These are phyloP conservation scores for Upupa epops DNA, from an alignment of 2,113 vertebrate genomes.

Conservation along the genomic window DNA sequence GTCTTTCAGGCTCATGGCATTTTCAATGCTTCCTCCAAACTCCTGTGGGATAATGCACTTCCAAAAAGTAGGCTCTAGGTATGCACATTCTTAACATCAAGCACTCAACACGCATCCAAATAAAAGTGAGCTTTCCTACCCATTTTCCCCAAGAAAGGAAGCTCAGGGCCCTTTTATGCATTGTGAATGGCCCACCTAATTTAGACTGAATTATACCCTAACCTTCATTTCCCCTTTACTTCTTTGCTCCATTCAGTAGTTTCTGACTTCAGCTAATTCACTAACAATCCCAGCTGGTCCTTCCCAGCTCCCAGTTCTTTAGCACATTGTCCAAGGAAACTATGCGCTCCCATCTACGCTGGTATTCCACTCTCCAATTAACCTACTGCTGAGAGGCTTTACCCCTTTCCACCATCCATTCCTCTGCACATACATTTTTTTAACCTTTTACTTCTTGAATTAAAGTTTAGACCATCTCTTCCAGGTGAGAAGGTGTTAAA, in stretches of 20 bases:
- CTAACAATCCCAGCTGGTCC: constrained; percentile 83
- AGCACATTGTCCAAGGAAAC: constrained; percentile 75
- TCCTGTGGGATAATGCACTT: constrained; percentile 69
- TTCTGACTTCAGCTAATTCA: constrained; percentile 92
- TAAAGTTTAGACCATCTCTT: constrained; percentile 21
- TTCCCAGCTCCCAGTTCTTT: constrained; percentile 77
- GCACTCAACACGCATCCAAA: constrained; percentile 74
- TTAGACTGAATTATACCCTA: constrained; percentile 88
- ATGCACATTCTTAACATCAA: constrained; percentile 75
- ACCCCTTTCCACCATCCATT: constrained; percentile 76
- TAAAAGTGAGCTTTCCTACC: constrained; percentile 90
- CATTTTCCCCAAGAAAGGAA: constrained; percentile 87
- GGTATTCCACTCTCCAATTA: constrained; percentile 82
- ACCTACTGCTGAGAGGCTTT: constrained; percentile 74
- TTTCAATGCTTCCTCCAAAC: constrained; percentile 43
- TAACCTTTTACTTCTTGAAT: constrained; percentile 68
- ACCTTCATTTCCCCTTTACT: constrained; percentile 85
- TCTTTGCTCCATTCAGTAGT: constrained; percentile 82
- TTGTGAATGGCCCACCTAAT: constrained; percentile 90
- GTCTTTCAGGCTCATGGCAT: constrained; percentile 37
- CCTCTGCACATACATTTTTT: constrained; percentile 47
- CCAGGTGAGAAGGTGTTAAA: constrained; percentile 30
- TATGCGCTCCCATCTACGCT: constrained; percentile 57
- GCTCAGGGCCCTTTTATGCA: constrained; percentile 84
- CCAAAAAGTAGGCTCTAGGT: constrained; percentile 83